Conservation (phyloP, 2,113 vertebrate genomes). For the Syngnathus typhle region DNA sequence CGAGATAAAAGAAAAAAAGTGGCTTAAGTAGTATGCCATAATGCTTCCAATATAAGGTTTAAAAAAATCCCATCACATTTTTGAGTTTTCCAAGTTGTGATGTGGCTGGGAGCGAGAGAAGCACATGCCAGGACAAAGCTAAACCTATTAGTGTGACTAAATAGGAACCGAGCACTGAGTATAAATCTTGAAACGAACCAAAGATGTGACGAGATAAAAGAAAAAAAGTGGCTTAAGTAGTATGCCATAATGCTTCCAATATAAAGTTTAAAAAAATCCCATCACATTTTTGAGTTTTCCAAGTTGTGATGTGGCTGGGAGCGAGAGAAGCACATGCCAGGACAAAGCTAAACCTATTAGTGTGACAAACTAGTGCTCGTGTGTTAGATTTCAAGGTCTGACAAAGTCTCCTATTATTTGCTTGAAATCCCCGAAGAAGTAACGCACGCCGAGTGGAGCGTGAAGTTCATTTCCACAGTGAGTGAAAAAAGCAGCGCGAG, state of each 20-base stretch:
- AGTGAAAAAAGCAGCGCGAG: constrained; percentile 64
- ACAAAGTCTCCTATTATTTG: constrained; percentile 66
- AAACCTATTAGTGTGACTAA: constrained; percentile 68
- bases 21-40: not conserved
- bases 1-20: too few relatives aligned
- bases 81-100: constrained; percentile 21
- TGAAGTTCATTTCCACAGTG: constrained; percentile 36
- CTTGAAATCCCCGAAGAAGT: constrained; percentile 48
- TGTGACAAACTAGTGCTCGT: constrained; percentile 49
- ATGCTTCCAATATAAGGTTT: constrained; percentile 8
- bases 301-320: constrained; percentile 18
- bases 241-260: not conserved
- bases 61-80: constrained; percentile 38
- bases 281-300: constrained; percentile 35
- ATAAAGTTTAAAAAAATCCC: constrained; percentile 33
- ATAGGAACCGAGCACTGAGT: too few relatives aligned
- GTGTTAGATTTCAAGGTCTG: constrained; percentile 59
- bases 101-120: constrained; percentile 43
- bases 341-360: constrained; percentile 69
- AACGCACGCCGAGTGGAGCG: constrained; percentile 12
- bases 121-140: constrained; percentile 57
- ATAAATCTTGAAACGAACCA: too few relatives aligned
- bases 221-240: too few relatives aligned
- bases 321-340: constrained; percentile 50
- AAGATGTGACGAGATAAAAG: too few relatives aligned